Evolutionary conservation across 2,888 invertebrate species (phyloP).

Genomic region (Didymodactylos carnosus): DNA sequence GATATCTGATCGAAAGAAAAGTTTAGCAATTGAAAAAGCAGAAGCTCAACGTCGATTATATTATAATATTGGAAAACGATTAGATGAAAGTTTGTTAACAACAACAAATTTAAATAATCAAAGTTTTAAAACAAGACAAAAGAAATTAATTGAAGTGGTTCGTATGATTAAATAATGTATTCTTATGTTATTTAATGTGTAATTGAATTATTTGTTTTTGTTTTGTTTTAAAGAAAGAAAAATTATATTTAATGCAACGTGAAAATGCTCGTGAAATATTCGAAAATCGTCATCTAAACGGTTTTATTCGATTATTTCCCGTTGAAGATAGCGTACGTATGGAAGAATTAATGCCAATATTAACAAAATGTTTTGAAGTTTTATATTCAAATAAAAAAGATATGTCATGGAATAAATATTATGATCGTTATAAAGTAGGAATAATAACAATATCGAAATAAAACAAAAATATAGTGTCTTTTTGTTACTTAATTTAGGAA

Average conservation of each 20-base stretch:
- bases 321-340: conserved; percentile 23
- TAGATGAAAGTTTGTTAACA: neutral
- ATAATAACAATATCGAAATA: neutral
- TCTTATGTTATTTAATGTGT: neutral
- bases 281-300: conserved; percentile 29
- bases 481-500: conserved; percentile 22
- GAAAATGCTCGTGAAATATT: conserved; percentile 27
- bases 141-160: conserved; percentile 17
- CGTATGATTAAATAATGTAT: too few relatives aligned
- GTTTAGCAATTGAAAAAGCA: conserved; percentile 30
- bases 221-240: conserved; percentile 23
- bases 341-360: conserved; percentile 7
- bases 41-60: conserved; percentile 30
- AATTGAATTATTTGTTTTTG: neutral
- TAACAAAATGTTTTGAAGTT: conserved; percentile 6
- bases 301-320: conserved; percentile 31
- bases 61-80: conserved; percentile 3
- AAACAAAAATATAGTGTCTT: neutral
- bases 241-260: conserved; percentile 24
- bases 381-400: conserved; percentile 12
- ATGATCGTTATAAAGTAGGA: conserved; percentile 3
- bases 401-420: conserved; percentile 12
- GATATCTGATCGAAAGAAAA: conserved; percentile 24
- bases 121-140: neutral
- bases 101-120: neutral